Percentiles rank a stretch among this genome's conserved stretches.
phyloP scores from a whole-genome alignment of 2,797 vertebrate species.

The Peromyscus aztecus region DNA sequence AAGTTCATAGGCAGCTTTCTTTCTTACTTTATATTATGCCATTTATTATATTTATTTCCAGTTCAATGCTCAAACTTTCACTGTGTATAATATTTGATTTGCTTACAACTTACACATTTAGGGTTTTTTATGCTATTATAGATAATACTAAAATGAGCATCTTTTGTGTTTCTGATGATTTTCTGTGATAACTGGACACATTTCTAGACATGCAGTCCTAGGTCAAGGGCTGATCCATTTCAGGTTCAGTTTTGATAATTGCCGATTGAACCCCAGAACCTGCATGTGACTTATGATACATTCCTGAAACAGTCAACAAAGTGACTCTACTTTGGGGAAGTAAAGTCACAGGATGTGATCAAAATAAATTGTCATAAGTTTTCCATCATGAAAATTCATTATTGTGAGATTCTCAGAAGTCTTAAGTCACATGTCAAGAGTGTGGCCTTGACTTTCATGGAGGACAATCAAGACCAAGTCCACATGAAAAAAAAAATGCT shows the following conservation, averaged over 20 bases:
- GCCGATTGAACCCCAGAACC: conserved; percentile 17
- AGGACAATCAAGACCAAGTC: not conserved
- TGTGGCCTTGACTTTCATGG: not conserved
- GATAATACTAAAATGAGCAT: not conserved
- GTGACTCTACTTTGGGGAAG: not conserved
- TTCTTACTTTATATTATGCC: not conserved
- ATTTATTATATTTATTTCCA: conserved; percentile 26
- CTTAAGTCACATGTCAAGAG: conserved; percentile 16
- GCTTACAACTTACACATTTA: not conserved
- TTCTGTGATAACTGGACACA: not conserved
- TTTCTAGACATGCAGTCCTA: not conserved
- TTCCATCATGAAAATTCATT: conserved; percentile 34
- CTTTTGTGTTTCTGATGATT: conserved; percentile 35
- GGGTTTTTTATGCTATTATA: not conserved
- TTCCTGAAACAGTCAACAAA: not conserved
- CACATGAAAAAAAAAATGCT: not conserved
- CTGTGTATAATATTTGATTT: not conserved
- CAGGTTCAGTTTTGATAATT: not conserved
- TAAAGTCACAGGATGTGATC: not conserved
- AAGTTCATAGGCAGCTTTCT: not conserved
- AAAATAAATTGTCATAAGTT: conserved; percentile 36
- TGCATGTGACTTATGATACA: not conserved
- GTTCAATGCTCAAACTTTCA: not conserved
- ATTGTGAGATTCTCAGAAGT: not conserved
- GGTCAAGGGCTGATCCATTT: not conserved